Conservation (phyloP, 1,140 invertebrate species). For the Tyrophagus putrescentiae region DNA sequence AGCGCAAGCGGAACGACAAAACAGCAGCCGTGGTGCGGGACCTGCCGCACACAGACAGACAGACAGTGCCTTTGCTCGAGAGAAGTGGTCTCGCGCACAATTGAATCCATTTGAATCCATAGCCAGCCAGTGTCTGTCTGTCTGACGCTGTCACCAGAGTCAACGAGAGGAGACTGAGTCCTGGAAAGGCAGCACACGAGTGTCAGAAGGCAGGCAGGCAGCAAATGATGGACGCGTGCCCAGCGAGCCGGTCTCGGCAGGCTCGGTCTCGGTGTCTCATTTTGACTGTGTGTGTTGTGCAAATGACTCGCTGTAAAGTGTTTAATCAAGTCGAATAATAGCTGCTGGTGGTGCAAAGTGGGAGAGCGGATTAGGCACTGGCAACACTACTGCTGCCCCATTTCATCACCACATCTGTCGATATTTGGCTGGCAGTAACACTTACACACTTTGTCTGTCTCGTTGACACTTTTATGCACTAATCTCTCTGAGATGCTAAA, state of each 20-base stretch:
- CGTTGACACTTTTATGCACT: background rate
- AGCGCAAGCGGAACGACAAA: background rate
- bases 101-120: too few species aligned
- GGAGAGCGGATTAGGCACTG: background rate
- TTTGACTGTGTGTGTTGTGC: too few species aligned
- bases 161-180: too few species aligned
- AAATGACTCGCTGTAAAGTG: slow-evolving; percentile 9
- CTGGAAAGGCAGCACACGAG: too few species aligned
- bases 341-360: background rate
- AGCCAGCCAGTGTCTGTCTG: too few species aligned
- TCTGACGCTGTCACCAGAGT: too few species aligned
- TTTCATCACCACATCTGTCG: slow-evolving; percentile 18
- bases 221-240: too few species aligned
- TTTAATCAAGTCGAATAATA: slow-evolving; percentile 17
- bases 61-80: too few species aligned
- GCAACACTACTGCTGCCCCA: background rate
- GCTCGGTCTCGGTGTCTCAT: too few species aligned
- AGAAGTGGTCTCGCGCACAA: too few species aligned
- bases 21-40: background rate
- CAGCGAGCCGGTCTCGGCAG: too few species aligned
- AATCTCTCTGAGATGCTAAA: background rate
- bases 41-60: background rate
- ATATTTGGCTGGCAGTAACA: slow-evolving; percentile 10
- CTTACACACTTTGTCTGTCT: background rate
- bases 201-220: too few species aligned